Evolutionary conservation across 2,797 vertebrate genomes (phyloP).

Genomic region (Carapus acus): DNA sequence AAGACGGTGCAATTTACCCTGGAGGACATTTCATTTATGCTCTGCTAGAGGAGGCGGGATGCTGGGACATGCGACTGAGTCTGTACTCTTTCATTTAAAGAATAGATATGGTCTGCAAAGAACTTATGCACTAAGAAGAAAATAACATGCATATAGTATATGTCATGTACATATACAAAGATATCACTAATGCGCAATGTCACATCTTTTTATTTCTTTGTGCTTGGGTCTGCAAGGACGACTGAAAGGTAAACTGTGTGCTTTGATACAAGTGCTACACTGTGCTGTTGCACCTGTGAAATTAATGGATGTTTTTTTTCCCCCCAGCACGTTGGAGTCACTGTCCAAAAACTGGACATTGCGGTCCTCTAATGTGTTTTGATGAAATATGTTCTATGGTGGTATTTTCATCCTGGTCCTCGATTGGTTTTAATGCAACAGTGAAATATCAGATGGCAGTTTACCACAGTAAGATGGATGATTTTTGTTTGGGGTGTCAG

Average conservation of each 20-base stretch:
- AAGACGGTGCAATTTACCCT: slow-evolving; percentile 56
- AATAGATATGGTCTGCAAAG: slow-evolving; percentile 72
- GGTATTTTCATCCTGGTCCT: slow-evolving; percentile 62
- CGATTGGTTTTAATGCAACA: slow-evolving; percentile 52
- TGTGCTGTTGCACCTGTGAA: slow-evolving; percentile 61
- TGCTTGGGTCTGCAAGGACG: slow-evolving; percentile 66
- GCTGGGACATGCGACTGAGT: slow-evolving; percentile 54
- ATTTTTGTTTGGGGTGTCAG: slow-evolving; percentile 53
- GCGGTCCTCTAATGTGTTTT: slow-evolving; percentile 60
- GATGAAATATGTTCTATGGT: slow-evolving; percentile 58
- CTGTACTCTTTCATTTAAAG: slow-evolving; percentile 57
- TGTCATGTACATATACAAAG: slow-evolving; percentile 77
- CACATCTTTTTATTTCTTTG: slow-evolving; percentile 56
- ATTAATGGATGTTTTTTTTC: slow-evolving; percentile 49
- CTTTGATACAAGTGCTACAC: slow-evolving; percentile 64
- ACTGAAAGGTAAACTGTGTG: slow-evolving; percentile 65
- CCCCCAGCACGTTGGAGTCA: slow-evolving; percentile 60
- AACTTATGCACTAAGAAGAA: slow-evolving; percentile 78
- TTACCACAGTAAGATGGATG: slow-evolving; percentile 50
- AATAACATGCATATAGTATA: slow-evolving; percentile 76
- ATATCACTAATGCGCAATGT: slow-evolving; percentile 77
- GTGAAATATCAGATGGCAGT: slow-evolving; percentile 47
- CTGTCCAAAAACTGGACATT: slow-evolving; percentile 50
- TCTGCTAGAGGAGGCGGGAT: slow-evolving; percentile 60
- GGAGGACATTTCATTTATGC: slow-evolving; percentile 56